Conservation (phyloP, 1,140 invertebrate genomes). For the Cyphomyrmex costatus region DNA sequence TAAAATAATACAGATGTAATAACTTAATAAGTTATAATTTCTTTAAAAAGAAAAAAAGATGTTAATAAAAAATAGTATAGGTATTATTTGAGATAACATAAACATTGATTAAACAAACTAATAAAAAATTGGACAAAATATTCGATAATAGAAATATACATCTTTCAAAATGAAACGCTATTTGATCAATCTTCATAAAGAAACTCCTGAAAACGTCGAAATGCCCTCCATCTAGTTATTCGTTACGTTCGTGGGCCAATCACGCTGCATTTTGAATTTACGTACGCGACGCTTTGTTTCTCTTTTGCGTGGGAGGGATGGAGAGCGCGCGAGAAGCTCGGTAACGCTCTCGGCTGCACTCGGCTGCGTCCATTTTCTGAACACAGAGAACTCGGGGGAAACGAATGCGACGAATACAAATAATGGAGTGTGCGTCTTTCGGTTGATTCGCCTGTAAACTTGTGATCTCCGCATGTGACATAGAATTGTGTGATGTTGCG, state of each 20-base stretch:
- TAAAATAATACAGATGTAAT: no score
- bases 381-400: background rate
- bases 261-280: background rate
- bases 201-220: background rate
- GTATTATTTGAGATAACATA: no score
- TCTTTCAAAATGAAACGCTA: background rate
- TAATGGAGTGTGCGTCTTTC: constrained; percentile 70
- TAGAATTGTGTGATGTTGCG: background rate
- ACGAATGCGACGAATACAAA: constrained; percentile 65
- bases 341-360: background rate
- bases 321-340: background rate
- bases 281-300: background rate
- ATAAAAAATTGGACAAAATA: no score
- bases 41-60: no score
- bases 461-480: background rate
- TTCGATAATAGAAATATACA: background rate
- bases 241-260: background rate
- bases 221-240: background rate
- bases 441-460: constrained; percentile 39
- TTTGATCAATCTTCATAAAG: no score
- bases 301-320: background rate
- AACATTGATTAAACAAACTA: no score
- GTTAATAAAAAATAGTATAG: no score
- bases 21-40: no score
- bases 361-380: constrained; percentile 52